phyloP scores from a whole-genome alignment of 53 echinoderm and acorn worm species.

The Holothuria leucospilota region DNA sequence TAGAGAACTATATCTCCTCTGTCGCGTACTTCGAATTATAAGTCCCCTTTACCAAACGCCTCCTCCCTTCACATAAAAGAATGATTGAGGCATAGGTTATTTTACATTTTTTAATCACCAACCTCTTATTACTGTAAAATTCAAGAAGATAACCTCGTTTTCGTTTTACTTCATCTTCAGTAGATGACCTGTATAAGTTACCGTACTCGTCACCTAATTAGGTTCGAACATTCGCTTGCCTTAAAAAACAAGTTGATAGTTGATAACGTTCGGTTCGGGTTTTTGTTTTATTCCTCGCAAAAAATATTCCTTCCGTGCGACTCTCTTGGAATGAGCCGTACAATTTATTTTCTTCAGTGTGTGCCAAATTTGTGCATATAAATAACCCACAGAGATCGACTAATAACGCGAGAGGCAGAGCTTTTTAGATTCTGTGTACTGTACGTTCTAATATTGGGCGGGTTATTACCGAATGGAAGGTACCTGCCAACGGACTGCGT shows the following conservation, averaged over 20 bases:
- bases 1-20: too few species aligned
- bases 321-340: constrained; percentile 10
- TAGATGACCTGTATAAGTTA: constrained; percentile 11
- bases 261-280: constrained; percentile 10
- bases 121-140: too few species aligned
- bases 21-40: too few species aligned
- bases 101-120: too few species aligned
- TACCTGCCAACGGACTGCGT: neutral
- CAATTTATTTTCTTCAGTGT: constrained; percentile 22
- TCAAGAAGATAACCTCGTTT: too few species aligned
- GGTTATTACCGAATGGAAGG: constrained; percentile 28
- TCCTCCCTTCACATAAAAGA: too few species aligned
- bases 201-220: constrained; percentile 28
- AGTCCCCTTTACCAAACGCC: too few species aligned
- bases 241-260: constrained; percentile 30
- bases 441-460: constrained; percentile 17
- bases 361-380: constrained; percentile 31
- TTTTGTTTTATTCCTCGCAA: constrained; percentile 16
- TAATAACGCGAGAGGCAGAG: too few species aligned
- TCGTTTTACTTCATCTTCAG: too few species aligned
- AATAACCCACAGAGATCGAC: constrained; percentile 23
- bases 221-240: constrained; percentile 21
- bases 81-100: too few species aligned
- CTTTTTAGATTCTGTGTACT: too few species aligned
- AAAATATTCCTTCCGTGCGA: constrained; percentile 18